A percentile compares a stretch with the other conserved stretches of the same genome.
phyloP scores from a whole-genome alignment of 2,113 vertebrate species.

The Ramphastos sulfuratus region DNA sequence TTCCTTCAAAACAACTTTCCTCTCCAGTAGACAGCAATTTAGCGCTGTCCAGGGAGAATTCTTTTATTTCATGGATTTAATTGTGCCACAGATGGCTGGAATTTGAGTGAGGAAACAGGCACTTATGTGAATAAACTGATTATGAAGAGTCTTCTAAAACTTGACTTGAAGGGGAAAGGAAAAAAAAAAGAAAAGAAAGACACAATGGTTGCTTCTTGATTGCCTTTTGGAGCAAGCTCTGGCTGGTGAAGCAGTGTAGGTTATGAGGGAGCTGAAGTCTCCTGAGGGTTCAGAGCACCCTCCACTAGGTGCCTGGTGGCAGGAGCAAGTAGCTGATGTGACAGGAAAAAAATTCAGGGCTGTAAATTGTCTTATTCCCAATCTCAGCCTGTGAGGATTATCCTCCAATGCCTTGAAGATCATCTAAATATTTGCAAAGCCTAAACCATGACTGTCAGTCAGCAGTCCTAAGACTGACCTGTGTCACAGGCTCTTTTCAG shows the following conservation, averaged over 20 bases:
- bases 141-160: background rate
- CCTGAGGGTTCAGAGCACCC: background rate
- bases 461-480: background rate
- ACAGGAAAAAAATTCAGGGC: background rate
- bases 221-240: background rate
- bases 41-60: background rate
- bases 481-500: background rate
- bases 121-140: background rate
- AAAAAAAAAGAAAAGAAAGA: background rate
- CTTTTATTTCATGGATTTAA: constrained; percentile 3
- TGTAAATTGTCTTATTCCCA: background rate
- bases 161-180: background rate
- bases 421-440: background rate
- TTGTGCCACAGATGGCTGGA: background rate
- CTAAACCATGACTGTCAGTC: background rate
- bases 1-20: constrained; percentile 24
- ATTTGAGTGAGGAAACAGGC: background rate
- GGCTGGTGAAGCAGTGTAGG: background rate
- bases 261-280: background rate
- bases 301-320: background rate
- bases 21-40: background rate
- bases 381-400: background rate
- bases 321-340: background rate
- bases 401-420: background rate
- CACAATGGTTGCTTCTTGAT: background rate